phyloP scores from a whole-genome alignment of 2,797 vertebrate species.

The Typhlichthys eigenmanni region DNA sequence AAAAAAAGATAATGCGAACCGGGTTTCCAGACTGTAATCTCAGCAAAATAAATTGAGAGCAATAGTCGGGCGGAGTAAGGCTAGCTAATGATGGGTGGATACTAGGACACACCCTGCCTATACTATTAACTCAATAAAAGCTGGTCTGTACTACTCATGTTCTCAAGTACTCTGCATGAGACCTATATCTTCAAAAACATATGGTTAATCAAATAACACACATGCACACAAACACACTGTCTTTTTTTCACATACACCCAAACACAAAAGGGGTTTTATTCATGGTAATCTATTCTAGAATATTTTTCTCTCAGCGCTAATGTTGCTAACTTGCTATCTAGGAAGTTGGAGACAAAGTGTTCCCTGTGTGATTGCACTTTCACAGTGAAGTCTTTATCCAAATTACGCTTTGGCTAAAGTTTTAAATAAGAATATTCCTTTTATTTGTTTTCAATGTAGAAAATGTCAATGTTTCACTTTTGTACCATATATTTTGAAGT shows the following conservation, averaged over 20 bases:
- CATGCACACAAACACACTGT: background rate
- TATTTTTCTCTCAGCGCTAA: constrained; percentile 19
- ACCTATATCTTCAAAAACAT: constrained; percentile 11
- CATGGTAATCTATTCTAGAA: background rate
- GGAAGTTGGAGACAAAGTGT: constrained; percentile 53
- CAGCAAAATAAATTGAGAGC: too few species aligned
- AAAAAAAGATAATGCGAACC: too few species aligned
- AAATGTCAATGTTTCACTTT: background rate
- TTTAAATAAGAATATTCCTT: constrained; percentile 16
- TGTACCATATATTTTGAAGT: background rate
- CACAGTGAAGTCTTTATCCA: constrained; percentile 33
- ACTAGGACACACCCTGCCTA: constrained; percentile 11
- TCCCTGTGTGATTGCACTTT: constrained; percentile 65
- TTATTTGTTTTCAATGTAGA: background rate
- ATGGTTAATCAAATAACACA: background rate
- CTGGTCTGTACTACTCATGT: constrained; percentile 35
- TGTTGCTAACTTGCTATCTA: constrained; percentile 42
- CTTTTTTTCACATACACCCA: background rate
- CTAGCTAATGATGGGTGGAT: too few species aligned
- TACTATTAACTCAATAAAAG: constrained; percentile 34
- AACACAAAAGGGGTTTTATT: background rate
- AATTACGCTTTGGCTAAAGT: background rate
- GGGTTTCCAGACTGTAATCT: too few species aligned
- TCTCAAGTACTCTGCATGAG: constrained; percentile 19
- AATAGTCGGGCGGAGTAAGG: too few species aligned